A percentile compares a stretch with the other conserved stretches of the same genome.
Conservation (phyloP, 2,113 vertebrate genomes). For the Chaetops frenatus region DNA sequence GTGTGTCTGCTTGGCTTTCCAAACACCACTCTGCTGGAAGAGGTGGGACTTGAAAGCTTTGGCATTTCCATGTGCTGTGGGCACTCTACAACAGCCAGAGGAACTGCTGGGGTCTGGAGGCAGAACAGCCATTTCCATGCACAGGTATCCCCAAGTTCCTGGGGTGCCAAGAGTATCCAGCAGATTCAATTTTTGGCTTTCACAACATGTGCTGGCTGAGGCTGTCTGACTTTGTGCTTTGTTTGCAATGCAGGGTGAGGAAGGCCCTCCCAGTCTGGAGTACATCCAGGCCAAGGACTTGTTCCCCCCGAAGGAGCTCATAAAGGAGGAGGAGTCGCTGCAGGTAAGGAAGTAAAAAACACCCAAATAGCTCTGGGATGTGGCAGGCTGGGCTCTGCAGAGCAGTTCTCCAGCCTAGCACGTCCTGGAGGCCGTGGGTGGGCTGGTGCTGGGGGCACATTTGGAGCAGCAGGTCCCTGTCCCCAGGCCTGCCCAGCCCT, state of each 20-base stretch:
- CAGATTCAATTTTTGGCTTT: neutral
- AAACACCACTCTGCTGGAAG: neutral
- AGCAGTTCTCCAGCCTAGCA: neutral
- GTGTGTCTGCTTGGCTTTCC: neutral
- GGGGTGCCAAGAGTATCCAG: neutral
- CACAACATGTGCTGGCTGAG: neutral
- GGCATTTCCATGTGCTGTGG: neutral
- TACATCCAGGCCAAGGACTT: constrained; percentile 99
- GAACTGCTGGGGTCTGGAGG: neutral
- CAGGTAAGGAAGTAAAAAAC: constrained; percentile 79
- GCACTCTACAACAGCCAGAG: neutral
- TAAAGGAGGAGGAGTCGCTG: constrained; percentile 94
- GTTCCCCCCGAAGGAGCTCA: constrained; percentile 95
- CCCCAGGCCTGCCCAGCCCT: neutral
- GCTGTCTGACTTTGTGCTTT: neutral
- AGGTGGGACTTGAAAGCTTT: neutral
- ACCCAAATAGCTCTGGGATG: neutral
- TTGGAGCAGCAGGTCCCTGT: fast-evolving
- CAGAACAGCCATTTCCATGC: neutral
- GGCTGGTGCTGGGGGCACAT: fast-evolving
- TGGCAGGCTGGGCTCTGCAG: neutral
- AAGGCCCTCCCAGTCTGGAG: constrained; percentile 98
- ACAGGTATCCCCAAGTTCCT: neutral
- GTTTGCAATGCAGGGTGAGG: constrained; percentile 87
- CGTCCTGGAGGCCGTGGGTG: fast-evolving